A percentile compares a stretch with the other conserved stretches of the same genome.
Evolutionary conservation across 2,797 vertebrate species (phyloP).

Genomic region (Hydrolagus colliei): DNA sequence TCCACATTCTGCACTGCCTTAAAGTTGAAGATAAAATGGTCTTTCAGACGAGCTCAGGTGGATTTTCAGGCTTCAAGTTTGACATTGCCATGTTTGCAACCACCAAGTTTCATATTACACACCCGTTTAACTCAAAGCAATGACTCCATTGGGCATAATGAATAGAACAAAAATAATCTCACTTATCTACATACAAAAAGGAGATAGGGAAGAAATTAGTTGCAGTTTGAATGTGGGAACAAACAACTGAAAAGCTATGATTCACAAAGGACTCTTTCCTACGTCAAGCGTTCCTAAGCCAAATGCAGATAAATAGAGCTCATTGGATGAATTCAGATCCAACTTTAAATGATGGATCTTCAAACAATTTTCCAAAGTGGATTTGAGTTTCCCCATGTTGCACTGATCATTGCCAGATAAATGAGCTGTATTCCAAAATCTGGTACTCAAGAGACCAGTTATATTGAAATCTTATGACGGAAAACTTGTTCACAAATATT

Average conservation of each 20-base stretch:
- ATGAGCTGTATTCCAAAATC: neutral
- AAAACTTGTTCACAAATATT: neutral
- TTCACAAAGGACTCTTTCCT: neutral
- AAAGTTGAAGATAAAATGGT: too few species aligned
- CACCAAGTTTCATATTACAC: too few species aligned
- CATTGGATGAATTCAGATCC: neutral
- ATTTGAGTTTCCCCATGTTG: neutral
- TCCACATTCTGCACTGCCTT: too few species aligned
- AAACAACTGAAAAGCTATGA: neutral
- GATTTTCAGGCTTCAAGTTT: too few species aligned
- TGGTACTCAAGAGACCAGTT: neutral
- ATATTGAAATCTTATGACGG: neutral
- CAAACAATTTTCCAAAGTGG: neutral
- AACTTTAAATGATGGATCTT: slow-evolving; percentile 9
- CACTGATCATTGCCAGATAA: neutral
- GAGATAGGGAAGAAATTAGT: too few species aligned
- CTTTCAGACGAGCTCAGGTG: too few species aligned
- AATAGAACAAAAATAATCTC: too few species aligned
- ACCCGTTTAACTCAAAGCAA: too few species aligned
- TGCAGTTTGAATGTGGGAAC: neutral
- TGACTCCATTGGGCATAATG: too few species aligned
- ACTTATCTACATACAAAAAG: too few species aligned
- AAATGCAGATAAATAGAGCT: neutral
- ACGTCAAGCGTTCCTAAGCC: neutral
- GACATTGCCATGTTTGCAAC: too few species aligned